Evolutionary conservation across 2,113 vertebrate genomes (phyloP).

Genomic region (Melierax canorus): DNA sequence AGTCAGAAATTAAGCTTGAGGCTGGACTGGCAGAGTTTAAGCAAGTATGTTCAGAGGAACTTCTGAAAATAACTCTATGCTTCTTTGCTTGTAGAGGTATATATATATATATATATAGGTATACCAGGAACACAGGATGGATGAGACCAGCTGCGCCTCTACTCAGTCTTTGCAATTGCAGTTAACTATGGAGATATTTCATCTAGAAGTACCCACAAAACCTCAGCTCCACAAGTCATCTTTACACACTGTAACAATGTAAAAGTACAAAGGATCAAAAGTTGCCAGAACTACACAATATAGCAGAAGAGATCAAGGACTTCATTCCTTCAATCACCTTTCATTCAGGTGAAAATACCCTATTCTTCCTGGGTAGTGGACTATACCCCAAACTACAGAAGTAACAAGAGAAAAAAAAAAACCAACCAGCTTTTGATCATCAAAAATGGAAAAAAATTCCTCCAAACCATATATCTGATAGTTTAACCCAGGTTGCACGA

Average conservation of each 20-base stretch:
- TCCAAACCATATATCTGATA: not conserved
- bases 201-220: not conserved
- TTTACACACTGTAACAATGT: not conserved
- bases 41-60: not conserved
- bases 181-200: not conserved
- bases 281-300: not conserved
- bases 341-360: not conserved
- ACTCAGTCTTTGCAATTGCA: not conserved
- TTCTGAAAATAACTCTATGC: not conserved
- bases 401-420: not conserved
- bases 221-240: not conserved
- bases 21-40: not conserved
- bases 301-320: not conserved
- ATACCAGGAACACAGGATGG: not conserved
- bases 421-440: not conserved
- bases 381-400: not conserved
- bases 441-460: not conserved
- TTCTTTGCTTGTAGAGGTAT: not conserved
- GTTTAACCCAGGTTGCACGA: not conserved
- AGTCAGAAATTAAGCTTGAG: not conserved
- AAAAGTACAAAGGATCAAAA: not conserved
- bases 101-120: not conserved
- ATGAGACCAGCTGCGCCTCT: not conserved
- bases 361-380: not conserved
- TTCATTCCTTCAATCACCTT: not conserved